These are phyloP conservation scores for Ammospiza maritima DNA, from an alignment of 2,797 vertebrate genomes.

Conservation along the genomic window DNA sequence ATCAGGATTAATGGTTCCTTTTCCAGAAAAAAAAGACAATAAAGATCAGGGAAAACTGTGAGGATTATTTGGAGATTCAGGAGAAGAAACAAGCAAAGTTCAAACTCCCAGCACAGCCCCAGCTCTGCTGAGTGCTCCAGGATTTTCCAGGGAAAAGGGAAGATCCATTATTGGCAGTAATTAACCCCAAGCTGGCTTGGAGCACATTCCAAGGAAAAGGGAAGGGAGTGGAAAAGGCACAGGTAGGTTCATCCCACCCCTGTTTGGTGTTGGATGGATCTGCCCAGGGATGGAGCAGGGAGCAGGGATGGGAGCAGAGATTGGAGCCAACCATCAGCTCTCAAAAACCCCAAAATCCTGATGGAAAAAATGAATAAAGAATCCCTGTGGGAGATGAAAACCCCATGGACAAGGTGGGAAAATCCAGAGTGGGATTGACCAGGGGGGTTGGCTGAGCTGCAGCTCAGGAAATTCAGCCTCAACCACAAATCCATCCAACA, in stretches of 20 bases:
- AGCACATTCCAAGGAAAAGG: neutral
- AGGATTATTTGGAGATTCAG: neutral
- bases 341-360: neutral
- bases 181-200: neutral
- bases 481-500: neutral
- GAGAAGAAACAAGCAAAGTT: neutral
- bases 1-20: neutral
- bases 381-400: neutral
- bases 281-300: neutral
- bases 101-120: neutral
- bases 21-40: neutral
- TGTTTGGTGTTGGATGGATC: neutral
- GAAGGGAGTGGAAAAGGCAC: neutral
- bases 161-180: neutral
- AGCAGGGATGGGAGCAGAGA: neutral
- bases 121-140: neutral
- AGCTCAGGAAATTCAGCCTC: neutral
- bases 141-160: neutral
- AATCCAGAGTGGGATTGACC: neutral
- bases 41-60: neutral
- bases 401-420: neutral
- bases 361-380: neutral
- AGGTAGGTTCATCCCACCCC: neutral
- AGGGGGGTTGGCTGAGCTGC: neutral
- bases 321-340: neutral